Conservation (phyloP, 2,797 vertebrate species). For the Melanotaenia parkinsoni region DNA sequence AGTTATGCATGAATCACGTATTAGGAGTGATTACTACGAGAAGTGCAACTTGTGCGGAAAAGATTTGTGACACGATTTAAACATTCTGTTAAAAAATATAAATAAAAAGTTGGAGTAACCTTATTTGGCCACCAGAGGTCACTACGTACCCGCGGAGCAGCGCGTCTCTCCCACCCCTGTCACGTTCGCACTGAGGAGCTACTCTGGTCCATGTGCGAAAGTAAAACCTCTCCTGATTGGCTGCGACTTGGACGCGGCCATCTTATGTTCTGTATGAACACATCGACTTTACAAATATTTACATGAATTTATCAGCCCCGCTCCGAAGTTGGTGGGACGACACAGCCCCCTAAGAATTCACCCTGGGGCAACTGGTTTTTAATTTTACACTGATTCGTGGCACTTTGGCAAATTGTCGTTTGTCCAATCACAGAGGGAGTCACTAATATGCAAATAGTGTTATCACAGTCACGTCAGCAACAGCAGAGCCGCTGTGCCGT, state of each 20-base stretch:
- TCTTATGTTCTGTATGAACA: slow-evolving; percentile 81
- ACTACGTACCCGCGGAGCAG: slow-evolving; percentile 25
- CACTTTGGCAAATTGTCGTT: slow-evolving; percentile 17
- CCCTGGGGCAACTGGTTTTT: neutral
- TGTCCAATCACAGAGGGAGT: slow-evolving; percentile 80
- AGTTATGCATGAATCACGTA: too few relatives aligned
- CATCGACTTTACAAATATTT: slow-evolving; percentile 31
- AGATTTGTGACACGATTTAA: too few relatives aligned
- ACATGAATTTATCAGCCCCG: slow-evolving; percentile 21
- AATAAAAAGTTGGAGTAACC: too few relatives aligned
- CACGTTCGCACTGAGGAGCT: slow-evolving; percentile 54
- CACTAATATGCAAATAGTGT: slow-evolving; percentile 84
- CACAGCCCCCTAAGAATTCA: neutral
- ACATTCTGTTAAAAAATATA: too few relatives aligned
- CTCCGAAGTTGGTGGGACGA: neutral
- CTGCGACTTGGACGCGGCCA: slow-evolving; percentile 80
- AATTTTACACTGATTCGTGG: neutral
- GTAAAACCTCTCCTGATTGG: slow-evolving; percentile 82
- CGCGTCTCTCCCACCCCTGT: slow-evolving; percentile 39
- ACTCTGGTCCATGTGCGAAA: slow-evolving; percentile 70
- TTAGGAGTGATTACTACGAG: too few relatives aligned
- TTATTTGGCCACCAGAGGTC: slow-evolving; percentile 68
- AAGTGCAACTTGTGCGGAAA: too few relatives aligned
- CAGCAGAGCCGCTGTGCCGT: slow-evolving; percentile 79
- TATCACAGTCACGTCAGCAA: slow-evolving; percentile 84